These are phyloP conservation scores for Rhinogobio ventralis DNA, from an alignment of 2,797 vertebrate species.

Conservation along the genomic window DNA sequence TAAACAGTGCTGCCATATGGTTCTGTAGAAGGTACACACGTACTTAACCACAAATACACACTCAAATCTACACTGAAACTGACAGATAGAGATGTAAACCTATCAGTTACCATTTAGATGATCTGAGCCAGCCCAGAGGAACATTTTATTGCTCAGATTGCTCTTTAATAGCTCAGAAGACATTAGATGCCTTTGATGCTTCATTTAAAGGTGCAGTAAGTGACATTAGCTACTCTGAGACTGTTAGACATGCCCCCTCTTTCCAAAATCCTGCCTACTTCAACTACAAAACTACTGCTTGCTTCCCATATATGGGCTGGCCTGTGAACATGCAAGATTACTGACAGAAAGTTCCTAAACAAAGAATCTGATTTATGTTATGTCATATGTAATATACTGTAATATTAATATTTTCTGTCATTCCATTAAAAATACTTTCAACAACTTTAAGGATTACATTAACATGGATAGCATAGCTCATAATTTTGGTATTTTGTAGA, in stretches of 20 bases:
- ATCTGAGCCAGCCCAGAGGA: background rate
- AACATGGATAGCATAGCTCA: background rate
- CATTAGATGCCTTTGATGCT: conserved; percentile 3
- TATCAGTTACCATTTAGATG: background rate
- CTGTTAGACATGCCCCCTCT: background rate
- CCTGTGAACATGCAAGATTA: background rate
- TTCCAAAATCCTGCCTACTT: background rate
- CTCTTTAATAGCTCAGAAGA: background rate
- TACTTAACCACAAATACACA: background rate
- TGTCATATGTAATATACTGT: background rate
- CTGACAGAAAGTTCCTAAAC: background rate
- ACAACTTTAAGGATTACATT: background rate
- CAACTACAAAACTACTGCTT: background rate
- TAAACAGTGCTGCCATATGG: background rate
- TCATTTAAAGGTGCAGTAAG: conserved; percentile 4
- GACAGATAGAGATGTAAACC: background rate
- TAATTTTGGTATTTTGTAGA: background rate
- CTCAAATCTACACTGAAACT: background rate
- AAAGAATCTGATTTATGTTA: background rate
- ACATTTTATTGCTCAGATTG: background rate
- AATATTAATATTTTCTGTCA: background rate
- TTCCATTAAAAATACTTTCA: background rate
- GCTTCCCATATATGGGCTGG: background rate
- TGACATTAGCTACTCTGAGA: background rate
- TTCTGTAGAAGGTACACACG: conserved; percentile 17